Evolutionary conservation across 1,140 invertebrate genomes (phyloP).

Genomic region (Lithobius niger): DNA sequence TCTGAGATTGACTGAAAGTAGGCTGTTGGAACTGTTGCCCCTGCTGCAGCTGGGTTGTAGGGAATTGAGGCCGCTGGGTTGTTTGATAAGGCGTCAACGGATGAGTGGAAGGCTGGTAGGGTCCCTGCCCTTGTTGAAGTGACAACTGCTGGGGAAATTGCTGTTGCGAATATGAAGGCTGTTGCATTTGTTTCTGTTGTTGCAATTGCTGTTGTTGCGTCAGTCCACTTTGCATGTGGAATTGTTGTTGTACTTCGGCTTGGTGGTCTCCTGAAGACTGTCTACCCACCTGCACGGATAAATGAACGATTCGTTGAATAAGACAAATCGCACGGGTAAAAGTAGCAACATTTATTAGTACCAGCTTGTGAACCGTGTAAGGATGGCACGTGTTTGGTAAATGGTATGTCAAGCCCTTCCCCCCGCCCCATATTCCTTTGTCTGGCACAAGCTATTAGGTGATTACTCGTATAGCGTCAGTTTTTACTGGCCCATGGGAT

Average conservation of each 20-base stretch:
- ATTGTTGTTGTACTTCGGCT: conserved; percentile 15
- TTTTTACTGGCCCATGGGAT: no score
- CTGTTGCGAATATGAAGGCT: no score
- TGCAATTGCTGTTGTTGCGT: no score
- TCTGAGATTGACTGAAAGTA: no score
- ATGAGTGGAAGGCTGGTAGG: no score
- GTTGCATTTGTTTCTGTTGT: no score
- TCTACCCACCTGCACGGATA: neutral
- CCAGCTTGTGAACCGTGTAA: neutral
- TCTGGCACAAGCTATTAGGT: no score
- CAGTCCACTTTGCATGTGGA: conserved; percentile 15
- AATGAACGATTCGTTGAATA: neutral
- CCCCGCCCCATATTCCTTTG: neutral
- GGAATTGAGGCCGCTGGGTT: neutral
- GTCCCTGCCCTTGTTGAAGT: no score
- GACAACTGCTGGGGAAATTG: no score
- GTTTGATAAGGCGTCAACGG: neutral
- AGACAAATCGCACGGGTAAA: neutral
- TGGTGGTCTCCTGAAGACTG: conserved; percentile 4
- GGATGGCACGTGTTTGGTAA: neutral
- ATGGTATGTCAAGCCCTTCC: neutral
- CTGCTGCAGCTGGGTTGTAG: conserved; percentile 14
- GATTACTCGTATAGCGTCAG: no score
- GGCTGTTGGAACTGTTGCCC: conserved; percentile 16
- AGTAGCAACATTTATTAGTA: neutral